A percentile compares a stretch with the other conserved stretches of the same genome.
These are phyloP conservation scores for Atractosteus spatula DNA, from an alignment of 2,113 vertebrate species.

Conservation along the genomic window DNA sequence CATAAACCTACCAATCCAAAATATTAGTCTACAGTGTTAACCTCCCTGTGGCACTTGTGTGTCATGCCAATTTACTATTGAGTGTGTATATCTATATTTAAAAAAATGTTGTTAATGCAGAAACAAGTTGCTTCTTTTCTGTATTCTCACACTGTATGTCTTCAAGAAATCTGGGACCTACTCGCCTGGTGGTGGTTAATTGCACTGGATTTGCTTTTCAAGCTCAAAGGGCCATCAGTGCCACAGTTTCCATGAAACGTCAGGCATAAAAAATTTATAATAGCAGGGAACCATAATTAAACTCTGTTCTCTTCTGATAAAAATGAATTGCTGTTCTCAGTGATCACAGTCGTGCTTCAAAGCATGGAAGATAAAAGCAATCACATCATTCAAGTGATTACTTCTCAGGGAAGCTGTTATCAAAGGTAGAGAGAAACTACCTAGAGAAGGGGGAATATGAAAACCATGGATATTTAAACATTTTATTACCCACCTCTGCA, in stretches of 20 bases:
- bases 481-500: constrained; percentile 1
- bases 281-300: constrained; percentile 52
- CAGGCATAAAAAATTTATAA: constrained; percentile 14
- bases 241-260: not conserved
- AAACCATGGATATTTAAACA: not conserved
- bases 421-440: constrained; percentile 52
- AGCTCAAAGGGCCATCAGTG: constrained; percentile 1
- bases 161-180: not conserved
- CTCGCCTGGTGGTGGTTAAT: not conserved
- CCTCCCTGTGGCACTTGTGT: too few relatives aligned
- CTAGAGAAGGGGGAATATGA: constrained; percentile 26
- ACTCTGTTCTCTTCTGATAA: constrained; percentile 37
- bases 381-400: constrained; percentile 50
- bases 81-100: too few relatives aligned
- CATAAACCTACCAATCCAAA: too few relatives aligned
- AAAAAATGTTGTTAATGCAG: too few relatives aligned
- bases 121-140: too few relatives aligned
- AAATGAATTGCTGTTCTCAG: constrained; percentile 44
- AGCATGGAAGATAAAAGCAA: constrained; percentile 49
- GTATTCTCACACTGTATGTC: not conserved
- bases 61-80: too few relatives aligned
- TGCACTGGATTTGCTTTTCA: not conserved
- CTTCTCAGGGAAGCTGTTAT: constrained; percentile 55
- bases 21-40: too few relatives aligned
- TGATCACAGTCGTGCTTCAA: constrained; percentile 57